Evolutionary conservation across 1,140 invertebrate species (phyloP).

Genomic region (Telenomus remus): DNA sequence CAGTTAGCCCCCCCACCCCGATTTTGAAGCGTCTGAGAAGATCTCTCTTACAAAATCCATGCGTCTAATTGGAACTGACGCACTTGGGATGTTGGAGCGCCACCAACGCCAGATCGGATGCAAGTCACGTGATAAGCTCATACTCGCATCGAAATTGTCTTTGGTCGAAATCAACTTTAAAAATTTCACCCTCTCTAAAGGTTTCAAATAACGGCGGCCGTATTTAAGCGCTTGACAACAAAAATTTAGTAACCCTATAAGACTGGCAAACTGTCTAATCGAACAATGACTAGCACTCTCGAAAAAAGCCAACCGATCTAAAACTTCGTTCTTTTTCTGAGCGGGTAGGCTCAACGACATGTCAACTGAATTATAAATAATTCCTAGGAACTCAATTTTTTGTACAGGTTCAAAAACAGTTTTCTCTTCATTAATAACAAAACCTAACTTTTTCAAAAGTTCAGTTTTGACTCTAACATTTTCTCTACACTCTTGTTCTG

Average conservation of each 20-base stretch:
- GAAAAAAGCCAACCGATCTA: not conserved
- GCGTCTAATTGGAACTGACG: not conserved
- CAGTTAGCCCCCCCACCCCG: slow-evolving; percentile 27
- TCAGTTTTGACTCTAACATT: not conserved
- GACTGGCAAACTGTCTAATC: slow-evolving; percentile 1
- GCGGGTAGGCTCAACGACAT: not conserved
- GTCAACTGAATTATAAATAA: slow-evolving; percentile 2
- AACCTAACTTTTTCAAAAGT: not conserved
- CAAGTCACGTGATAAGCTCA: not conserved
- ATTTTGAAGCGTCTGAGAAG: slow-evolving; percentile 8
- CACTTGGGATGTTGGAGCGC: not conserved
- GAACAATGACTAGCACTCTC: not conserved
- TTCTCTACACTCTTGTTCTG: not conserved
- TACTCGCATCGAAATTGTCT: slow-evolving; percentile 11
- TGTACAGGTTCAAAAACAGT: not conserved
- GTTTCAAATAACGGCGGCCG: slow-evolving; percentile 11
- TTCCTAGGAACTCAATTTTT: slow-evolving; percentile 7
- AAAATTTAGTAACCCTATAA: slow-evolving; percentile 4
- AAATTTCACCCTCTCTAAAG: slow-evolving; percentile 4
- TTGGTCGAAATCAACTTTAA: not conserved
- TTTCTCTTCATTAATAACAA: slow-evolving; percentile 8
- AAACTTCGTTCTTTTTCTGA: not conserved
- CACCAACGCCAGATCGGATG: slow-evolving; percentile 2
- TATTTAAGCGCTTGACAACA: slow-evolving; percentile 1
- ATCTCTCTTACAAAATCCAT: not conserved